Evolutionary conservation across 2,113 vertebrate species (phyloP).

Genomic region (Hippopotamus amphibius): DNA sequence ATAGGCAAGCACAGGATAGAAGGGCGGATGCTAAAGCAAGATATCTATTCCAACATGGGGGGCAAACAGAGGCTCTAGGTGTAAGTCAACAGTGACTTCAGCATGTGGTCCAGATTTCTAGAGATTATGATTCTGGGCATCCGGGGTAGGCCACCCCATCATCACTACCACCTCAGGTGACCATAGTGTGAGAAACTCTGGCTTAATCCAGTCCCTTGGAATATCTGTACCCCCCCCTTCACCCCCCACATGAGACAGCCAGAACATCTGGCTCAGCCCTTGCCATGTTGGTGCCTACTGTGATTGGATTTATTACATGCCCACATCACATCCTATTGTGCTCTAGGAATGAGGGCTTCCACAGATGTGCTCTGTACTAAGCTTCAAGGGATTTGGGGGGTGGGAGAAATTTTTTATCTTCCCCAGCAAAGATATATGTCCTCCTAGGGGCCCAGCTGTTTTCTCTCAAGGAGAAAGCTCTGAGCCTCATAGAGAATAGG

Average conservation of each 20-base stretch:
- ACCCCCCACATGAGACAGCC: background rate
- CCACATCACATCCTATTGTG: background rate
- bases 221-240: background rate
- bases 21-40: background rate
- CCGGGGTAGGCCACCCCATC: background rate
- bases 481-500: background rate
- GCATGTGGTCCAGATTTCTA: background rate
- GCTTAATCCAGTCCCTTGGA: background rate
- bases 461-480: background rate
- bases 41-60: background rate
- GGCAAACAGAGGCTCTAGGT: background rate
- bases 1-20: background rate
- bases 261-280: background rate
- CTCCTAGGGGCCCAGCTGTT: background rate
- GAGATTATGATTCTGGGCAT: background rate
- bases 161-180: background rate
- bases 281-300: background rate
- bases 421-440: background rate
- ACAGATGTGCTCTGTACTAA: background rate
- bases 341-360: background rate
- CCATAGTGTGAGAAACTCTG: background rate
- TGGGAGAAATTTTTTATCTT: background rate
- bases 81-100: background rate
- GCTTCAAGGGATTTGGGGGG: background rate
- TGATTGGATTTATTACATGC: background rate